A percentile compares a stretch with the other conserved stretches of the same genome.
phyloP scores from a whole-genome alignment of 1,140 invertebrate genomes.

The Hydropsyche tenuis region DNA sequence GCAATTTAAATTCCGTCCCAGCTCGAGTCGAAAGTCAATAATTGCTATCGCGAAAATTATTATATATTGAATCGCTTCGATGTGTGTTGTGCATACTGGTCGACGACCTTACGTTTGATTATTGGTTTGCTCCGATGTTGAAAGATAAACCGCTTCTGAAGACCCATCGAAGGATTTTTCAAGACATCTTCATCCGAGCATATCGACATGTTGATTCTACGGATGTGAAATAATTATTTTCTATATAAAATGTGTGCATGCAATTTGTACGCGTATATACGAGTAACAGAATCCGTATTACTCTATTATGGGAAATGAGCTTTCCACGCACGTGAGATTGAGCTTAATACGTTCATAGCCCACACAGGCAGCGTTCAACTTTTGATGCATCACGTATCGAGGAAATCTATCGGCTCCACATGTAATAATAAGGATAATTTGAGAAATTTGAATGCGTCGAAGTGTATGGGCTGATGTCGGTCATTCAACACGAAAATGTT shows the following conservation, averaged over 20 bases:
- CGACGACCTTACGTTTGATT: not conserved
- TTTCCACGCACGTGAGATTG: conserved; percentile 9
- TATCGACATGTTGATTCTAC: not conserved
- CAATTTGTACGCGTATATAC: no score
- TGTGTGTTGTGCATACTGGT: not conserved
- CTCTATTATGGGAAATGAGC: conserved; percentile 10
- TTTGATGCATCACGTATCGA: conserved; percentile 6
- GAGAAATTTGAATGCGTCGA: no score
- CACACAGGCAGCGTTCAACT: not conserved
- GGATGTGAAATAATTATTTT: not conserved
- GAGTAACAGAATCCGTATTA: not conserved
- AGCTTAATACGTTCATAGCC: not conserved
- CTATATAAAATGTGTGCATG: not conserved
- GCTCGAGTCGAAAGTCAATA: not conserved
- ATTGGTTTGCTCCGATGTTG: no score
- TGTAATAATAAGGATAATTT: no score
- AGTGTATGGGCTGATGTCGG: no score
- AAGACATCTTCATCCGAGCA: no score
- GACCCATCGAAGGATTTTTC: no score
- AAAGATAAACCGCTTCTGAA: no score
- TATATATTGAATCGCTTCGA: not conserved
- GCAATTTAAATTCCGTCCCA: not conserved
- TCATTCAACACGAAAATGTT: no score
- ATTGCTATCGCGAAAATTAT: not conserved
- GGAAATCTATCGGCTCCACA: not conserved